Base-by-base conservation (phyloP, 2,888 invertebrate species). In the Brachypalpus laphriformis region DNA sequence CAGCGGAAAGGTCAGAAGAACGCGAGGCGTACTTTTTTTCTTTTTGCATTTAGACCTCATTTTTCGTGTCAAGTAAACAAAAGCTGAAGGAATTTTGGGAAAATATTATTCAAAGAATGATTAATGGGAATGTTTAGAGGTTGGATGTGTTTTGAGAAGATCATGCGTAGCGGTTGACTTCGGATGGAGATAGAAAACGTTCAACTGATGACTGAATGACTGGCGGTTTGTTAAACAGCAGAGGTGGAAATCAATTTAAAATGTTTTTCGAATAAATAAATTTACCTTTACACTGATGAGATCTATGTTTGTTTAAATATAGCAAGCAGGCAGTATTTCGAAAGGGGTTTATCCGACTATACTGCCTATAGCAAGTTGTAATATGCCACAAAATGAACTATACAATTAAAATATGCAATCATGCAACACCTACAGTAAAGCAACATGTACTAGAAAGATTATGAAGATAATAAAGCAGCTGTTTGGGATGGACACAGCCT, bases 21-120 rank as follows among this genome's bases (percentile, higher is more conserved):
- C 8, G 20, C 22, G 14, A 34, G 3, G 31, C 34, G 1, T 34
- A 8, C 9, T 34, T 34, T 6, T 34, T 11, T 34, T 31, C 8
- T 31, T 31, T 3, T 54, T 31, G n/a, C 4, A 28, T 54, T 54
- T 56, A 18, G 31, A 34, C 11, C 31, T 16, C 31, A 1, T 16
- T 14, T 20, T 56, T 31, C 11, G 34, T 16, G 34, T 31, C 18
- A 34, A 28, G 56, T 56, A 56, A 56, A 56, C 56, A 56, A 56
- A 56, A 28, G 8, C n/a, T 16, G n/a, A 8, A 9, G 14, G 8
- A 8, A 14, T 25, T 51, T 51, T 51, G n/a, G 14, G 1, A 56
- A 31, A 34, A 56, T 34, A 18, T 56, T 56, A 18, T 34, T 56
- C 34, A 8, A 31, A 18, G 31, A 56, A 56, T 56, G 56, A 56